phyloP scores from a whole-genome alignment of 2,797 vertebrate species.

The Anisognathus igniventris region DNA sequence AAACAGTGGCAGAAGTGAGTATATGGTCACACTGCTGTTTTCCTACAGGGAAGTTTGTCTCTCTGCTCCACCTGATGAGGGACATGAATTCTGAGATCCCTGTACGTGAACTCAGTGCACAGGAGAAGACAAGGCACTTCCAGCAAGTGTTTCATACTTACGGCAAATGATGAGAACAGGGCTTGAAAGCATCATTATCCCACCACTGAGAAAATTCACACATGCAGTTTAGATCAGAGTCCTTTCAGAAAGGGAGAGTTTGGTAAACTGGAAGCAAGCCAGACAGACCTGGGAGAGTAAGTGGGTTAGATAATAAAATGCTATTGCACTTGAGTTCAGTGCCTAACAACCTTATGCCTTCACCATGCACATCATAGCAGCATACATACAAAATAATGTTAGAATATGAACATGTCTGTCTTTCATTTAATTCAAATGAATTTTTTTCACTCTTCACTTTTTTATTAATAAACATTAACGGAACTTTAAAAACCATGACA shows the following conservation, averaged over 20 bases:
- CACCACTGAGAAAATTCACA: not conserved
- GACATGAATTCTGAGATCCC: not conserved
- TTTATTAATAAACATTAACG: not conserved
- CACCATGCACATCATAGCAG: not conserved
- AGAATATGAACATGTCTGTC: not conserved
- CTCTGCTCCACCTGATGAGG: not conserved
- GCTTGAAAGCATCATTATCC: not conserved
- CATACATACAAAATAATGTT: not conserved
- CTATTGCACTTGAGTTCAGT: not conserved
- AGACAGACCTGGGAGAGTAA: not conserved
- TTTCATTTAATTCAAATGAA: not conserved
- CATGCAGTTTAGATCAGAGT: not conserved
- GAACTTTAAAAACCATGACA: not conserved
- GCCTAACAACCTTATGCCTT: not conserved
- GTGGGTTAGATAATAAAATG: not conserved
- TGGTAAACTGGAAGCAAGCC: not conserved
- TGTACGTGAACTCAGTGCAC: rapidly evolving
- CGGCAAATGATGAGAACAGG: not conserved
- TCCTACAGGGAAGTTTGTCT: not conserved
- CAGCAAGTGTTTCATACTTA: not conserved
- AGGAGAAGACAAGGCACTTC: not conserved
- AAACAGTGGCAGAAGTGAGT: not conserved
- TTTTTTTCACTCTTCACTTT: not conserved
- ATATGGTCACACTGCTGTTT: rapidly evolving
- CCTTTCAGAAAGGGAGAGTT: not conserved